Evolutionary conservation across 92 coral and sea anemone genomes (phyloP).

Genomic region (Phenganax marumi): DNA sequence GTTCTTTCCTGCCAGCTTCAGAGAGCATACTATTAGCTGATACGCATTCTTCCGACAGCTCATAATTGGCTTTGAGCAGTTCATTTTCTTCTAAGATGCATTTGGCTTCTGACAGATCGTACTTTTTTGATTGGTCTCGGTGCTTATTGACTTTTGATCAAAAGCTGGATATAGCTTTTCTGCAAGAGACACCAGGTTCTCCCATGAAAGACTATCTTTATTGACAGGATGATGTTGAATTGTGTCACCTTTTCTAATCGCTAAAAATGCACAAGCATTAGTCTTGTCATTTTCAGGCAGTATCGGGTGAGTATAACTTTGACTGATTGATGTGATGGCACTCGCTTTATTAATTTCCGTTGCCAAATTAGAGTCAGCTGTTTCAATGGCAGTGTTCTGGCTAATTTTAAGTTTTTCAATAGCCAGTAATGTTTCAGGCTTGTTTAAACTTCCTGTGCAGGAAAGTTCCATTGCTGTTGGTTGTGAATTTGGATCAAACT

Average conservation of each 20-base stretch:
- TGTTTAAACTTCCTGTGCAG: background rate
- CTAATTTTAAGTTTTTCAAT: background rate
- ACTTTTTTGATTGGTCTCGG: constrained; percentile 33
- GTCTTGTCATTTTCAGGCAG: constrained; percentile 39
- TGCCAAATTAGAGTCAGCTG: no score
- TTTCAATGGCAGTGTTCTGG: background rate
- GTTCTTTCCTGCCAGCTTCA: constrained; percentile 39
- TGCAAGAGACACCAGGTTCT: background rate
- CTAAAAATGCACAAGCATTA: constrained; percentile 31
- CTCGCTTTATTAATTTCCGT: no score
- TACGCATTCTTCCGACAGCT: constrained; percentile 36
- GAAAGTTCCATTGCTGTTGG: constrained; percentile 8
- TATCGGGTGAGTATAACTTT: background rate
- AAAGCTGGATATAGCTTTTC: constrained; percentile 22
- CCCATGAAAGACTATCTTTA: background rate
- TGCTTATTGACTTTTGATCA: constrained; percentile 31
- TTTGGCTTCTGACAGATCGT: constrained; percentile 40
- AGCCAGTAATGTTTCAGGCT: background rate
- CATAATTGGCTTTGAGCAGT: constrained; percentile 32
- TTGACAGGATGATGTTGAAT: constrained; percentile 11
- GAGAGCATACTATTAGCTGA: constrained; percentile 32
- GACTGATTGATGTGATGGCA: background rate
- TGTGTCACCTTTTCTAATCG: constrained; percentile 35
- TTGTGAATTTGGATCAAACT: background rate
- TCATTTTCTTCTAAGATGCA: constrained; percentile 27